These are phyloP conservation scores for Cossypha heuglini DNA, from an alignment of 2,797 vertebrate genomes.

Conservation along the genomic window DNA sequence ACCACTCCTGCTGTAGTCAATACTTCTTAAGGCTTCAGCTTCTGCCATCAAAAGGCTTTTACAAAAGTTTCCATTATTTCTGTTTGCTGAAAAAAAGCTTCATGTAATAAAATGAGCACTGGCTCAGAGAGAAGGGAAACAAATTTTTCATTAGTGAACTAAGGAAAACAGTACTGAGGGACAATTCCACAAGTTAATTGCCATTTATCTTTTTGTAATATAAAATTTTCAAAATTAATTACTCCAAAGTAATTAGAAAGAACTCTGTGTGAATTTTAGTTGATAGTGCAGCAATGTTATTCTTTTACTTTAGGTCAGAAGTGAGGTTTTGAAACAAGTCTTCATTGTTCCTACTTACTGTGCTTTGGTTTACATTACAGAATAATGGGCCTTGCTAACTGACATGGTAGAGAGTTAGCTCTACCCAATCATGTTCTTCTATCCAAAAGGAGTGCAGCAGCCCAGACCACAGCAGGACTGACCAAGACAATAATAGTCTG, in stretches of 20 bases:
- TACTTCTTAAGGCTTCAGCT: neutral
- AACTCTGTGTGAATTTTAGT: neutral
- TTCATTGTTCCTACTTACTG: neutral
- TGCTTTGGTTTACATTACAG: neutral
- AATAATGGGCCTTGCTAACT: neutral
- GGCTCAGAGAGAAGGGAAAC: conserved; percentile 14
- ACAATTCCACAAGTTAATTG: neutral
- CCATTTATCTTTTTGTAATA: neutral
- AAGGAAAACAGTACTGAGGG: neutral
- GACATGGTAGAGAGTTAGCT: neutral
- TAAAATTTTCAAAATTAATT: neutral
- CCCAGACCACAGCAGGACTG: neutral
- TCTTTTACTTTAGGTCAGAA: neutral
- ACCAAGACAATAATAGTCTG: neutral
- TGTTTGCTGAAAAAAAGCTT: conserved; percentile 4
- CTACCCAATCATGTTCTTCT: neutral
- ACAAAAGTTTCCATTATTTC: neutral
- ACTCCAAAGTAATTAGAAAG: neutral
- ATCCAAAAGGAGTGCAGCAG: neutral
- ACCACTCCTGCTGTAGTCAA: neutral
- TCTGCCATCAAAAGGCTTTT: neutral
- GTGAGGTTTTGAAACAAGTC: neutral
- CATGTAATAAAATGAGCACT: neutral
- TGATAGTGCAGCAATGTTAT: neutral
- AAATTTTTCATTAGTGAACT: neutral